Evolutionary conservation across 23 tunicate species (phyloP).

Genomic region (Oikopleura dioica): DNA sequence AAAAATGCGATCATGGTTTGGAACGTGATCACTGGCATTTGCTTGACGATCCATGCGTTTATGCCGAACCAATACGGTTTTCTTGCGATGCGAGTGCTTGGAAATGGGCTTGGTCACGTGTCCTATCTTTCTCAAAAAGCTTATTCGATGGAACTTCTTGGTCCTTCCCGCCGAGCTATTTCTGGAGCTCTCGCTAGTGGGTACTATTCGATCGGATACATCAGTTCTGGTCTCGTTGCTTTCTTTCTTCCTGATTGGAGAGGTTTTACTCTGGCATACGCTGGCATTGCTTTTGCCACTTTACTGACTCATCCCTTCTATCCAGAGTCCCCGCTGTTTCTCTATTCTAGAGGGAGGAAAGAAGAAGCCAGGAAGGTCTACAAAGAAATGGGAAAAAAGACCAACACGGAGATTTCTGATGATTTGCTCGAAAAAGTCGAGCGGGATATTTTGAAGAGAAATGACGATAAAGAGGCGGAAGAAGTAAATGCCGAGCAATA

Average conservation of each 20-base stretch:
- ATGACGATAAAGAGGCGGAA: background rate
- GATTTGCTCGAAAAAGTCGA: background rate
- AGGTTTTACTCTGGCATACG: background rate
- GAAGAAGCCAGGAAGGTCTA: background rate
- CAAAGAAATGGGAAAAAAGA: background rate
- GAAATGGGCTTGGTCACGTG: too few species aligned
- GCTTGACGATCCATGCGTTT: background rate
- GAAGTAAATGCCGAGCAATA: background rate
- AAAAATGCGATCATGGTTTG: background rate
- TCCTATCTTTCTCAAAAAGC: too few species aligned
- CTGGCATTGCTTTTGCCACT: background rate
- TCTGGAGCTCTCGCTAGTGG: too few species aligned
- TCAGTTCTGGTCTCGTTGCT: too few species aligned
- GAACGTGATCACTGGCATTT: background rate
- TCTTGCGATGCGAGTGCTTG: background rate
- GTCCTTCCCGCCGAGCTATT: too few species aligned
- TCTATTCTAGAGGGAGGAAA: background rate
- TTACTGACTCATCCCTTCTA: background rate
- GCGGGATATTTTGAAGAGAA: background rate
- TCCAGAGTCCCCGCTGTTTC: conserved; percentile 6
- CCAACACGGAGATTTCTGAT: background rate
- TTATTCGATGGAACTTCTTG: too few species aligned
- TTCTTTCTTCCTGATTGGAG: too few species aligned
- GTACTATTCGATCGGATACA: too few species aligned
- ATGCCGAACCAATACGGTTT: background rate